phyloP scores from a whole-genome alignment of 1,140 invertebrate genomes.

The Caenorhabditis brenneri region DNA sequence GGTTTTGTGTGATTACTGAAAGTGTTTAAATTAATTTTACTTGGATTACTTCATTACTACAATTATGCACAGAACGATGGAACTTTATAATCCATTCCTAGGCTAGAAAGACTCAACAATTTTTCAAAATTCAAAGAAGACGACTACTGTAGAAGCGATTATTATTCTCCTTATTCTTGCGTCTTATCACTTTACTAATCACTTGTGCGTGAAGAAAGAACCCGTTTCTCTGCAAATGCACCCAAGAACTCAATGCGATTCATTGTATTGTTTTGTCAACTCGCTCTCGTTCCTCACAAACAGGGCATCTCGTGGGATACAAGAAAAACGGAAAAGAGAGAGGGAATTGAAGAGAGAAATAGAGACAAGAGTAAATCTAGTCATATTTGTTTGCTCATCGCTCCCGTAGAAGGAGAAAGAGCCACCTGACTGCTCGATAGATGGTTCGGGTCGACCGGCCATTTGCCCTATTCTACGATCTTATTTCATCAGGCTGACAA shows the following conservation, averaged over 20 bases:
- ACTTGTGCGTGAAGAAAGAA: neutral
- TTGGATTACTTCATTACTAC: too few relatives aligned
- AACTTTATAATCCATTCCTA: too few relatives aligned
- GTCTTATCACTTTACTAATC: neutral
- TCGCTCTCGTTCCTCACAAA: slow-evolving; percentile 1
- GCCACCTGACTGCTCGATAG: slow-evolving; percentile 32
- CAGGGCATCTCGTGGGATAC: neutral
- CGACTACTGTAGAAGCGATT: too few relatives aligned
- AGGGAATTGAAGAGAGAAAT: neutral
- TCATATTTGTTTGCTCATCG: slow-evolving; percentile 6
- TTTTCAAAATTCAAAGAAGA: too few relatives aligned
- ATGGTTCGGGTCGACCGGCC: slow-evolving; percentile 1
- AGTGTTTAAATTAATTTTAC: neutral
- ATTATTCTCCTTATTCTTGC: too few relatives aligned
- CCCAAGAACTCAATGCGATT: neutral
- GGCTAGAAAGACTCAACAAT: too few relatives aligned
- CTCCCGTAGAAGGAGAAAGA: slow-evolving; percentile 32
- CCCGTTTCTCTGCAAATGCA: neutral
- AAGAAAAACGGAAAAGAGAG: neutral
- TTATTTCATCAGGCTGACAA: neutral
- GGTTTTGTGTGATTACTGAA: neutral
- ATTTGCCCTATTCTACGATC: neutral
- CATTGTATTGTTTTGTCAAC: slow-evolving; percentile 44
- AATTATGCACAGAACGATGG: too few relatives aligned
- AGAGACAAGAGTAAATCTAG: slow-evolving; percentile 19